A percentile compares a stretch with the other conserved stretches of the same genome.
Evolutionary conservation across 2,113 vertebrate genomes (phyloP).

Genomic region (Chrysemys picta): DNA sequence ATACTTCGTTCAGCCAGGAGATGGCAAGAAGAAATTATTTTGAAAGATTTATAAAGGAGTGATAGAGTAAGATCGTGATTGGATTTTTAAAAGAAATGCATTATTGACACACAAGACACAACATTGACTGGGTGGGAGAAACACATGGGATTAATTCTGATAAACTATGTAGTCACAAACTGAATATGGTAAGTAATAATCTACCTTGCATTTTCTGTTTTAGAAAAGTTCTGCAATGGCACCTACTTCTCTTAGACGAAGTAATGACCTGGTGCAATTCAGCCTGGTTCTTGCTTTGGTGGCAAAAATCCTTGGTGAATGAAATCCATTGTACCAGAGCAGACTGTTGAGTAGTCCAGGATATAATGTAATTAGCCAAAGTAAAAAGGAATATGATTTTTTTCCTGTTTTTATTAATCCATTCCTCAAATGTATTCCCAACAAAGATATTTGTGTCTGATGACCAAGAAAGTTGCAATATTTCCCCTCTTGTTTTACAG

Average conservation of each 20-base stretch:
- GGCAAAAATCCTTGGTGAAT: background rate
- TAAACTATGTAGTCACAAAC: background rate
- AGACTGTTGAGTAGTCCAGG: background rate
- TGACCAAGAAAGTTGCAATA: background rate
- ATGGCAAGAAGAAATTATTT: constrained; percentile 67
- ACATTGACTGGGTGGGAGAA: background rate
- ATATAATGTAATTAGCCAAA: background rate
- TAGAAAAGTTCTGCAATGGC: background rate
- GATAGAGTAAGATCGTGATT: fast-evolving
- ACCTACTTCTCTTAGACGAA: background rate
- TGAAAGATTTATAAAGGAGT: background rate
- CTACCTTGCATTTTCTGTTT: background rate
- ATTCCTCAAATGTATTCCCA: background rate
- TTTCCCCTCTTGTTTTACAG: background rate
- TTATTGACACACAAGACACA: background rate
- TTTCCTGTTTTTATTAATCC: background rate
- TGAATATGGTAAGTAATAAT: background rate
- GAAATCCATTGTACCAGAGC: background rate
- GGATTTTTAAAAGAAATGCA: background rate
- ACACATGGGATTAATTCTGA: background rate
- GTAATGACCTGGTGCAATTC: background rate
- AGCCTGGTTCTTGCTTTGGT: background rate
- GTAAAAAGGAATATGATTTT: background rate
- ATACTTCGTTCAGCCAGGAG: constrained; percentile 51
- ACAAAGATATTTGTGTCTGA: background rate